Base-by-base conservation (phyloP, 2,113 vertebrate genomes). In the Probosciger aterrimus region DNA sequence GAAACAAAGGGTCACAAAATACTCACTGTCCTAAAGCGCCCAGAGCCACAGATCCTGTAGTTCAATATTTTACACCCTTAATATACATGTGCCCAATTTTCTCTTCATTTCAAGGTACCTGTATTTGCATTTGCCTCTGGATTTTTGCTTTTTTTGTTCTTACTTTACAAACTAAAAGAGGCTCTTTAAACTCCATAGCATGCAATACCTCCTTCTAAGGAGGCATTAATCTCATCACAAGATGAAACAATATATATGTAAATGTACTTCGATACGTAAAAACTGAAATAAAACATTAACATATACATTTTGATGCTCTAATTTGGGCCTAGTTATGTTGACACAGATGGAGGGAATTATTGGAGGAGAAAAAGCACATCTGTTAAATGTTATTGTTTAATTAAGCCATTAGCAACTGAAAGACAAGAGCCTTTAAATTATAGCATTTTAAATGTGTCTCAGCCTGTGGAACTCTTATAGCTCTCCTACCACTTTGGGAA, bases 331-430 rank as follows among this genome's bases (percentile, higher is more conserved):
- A 84, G 63, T 95, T 97, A 86, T 63, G 55, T 92, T 92, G 95
- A 96, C 90, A 91, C 81, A 94, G 95, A 95, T 92, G 95, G 95
- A 93, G 63, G 86, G 84, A 94, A 94, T 94, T 93, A 95, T 70
- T 96, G 92, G 76, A 96, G 87, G 85, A 96, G 93, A 95, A 96
- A 95, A 96, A 88, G 82, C 85, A 94, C 79, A 95, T 92, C 88
- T 95, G 96, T 88, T 96, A 96, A 79, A 92, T 69, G 82, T 79
- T 96, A 88, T 95, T 97, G 92, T 96, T 97, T 97, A 97, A 97
- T 96, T 96, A 97, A 96, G 88, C 81, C 69, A 95, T 91, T 95
- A 93, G 79, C 82, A 88, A 86, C 88, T 70, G 73, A 96, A 96
- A 94, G 90, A 86, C 77, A 93, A 91, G 89, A 82, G 49, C 79